Percentiles rank a stretch among this genome's conserved stretches.
Conservation (phyloP, 35 echinoderm and acorn worm genomes). For the Lytechinus pictus region DNA sequence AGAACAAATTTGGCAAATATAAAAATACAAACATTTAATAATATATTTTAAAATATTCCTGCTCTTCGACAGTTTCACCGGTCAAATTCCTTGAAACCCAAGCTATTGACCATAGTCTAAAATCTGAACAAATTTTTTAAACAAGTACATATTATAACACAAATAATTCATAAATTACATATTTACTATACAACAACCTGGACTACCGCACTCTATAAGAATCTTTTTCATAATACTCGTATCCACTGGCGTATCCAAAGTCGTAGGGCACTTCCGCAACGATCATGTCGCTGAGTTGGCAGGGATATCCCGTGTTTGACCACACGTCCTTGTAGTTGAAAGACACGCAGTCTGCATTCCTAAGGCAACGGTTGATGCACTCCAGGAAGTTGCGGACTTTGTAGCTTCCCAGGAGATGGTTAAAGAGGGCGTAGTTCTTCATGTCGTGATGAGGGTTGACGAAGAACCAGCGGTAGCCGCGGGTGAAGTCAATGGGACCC, state of each 20-base stretch:
- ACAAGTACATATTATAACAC: background rate
- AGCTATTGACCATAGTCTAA: background rate
- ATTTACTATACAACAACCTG: background rate
- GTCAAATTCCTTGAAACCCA: background rate
- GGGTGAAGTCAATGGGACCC: conserved; percentile 56
- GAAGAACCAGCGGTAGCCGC: conserved; percentile 62
- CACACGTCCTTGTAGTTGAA: conserved; percentile 71
- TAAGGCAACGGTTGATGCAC: conserved; percentile 68
- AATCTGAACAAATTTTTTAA: background rate
- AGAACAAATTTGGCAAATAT: background rate
- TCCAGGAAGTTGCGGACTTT: conserved; percentile 67
- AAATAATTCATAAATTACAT: background rate
- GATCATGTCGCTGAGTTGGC: conserved; percentile 75
- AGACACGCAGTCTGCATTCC: conserved; percentile 53
- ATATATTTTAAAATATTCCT: background rate
- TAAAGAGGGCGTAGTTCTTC: conserved; percentile 63
- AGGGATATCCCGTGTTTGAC: conserved; percentile 45
- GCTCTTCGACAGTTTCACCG: background rate
- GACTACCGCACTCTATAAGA: conserved; percentile 64
- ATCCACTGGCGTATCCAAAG: conserved; percentile 44
- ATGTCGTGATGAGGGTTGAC: conserved; percentile 72
- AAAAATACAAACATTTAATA: background rate
- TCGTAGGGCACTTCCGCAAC: conserved; percentile 66
- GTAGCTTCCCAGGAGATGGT: conserved; percentile 42
- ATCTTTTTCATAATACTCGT: conserved; percentile 76